Base-by-base conservation (phyloP, 2,888 invertebrate species). In the Polymixis flavicincta region DNA sequence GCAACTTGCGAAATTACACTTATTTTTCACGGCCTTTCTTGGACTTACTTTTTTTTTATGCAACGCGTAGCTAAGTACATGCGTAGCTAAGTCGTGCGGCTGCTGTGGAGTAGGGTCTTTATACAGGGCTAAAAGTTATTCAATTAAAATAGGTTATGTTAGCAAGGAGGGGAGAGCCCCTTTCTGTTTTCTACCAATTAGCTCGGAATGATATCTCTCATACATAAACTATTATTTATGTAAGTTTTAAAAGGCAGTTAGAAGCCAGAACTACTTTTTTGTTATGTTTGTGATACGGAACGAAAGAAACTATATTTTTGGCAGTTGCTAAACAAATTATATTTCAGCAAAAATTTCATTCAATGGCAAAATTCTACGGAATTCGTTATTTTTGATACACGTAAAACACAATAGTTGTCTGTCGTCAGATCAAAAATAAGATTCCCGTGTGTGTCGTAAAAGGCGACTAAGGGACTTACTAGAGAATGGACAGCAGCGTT, bases 71-170 rank as follows among this genome's bases (percentile, higher is more conserved):
- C 19, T 37, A 19, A 13, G 3, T n/a, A 61, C 22, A 19, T n/a
- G n/a, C 7, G n/a, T 28, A 60, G 19, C 9, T 42, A 42, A 11
- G 65, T 42, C 5, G 5, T 19, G 19, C 11, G 5, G 22, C 4
- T 69, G 17, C n/a, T n/a, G 17, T 7, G 11, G 7, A 17, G 22
- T 0, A 2, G 0, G 1, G 7, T 28, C 42, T 45, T 66, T 57
- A 64, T 19, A 48, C 14, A 2, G 37, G 2, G 19, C 19, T 55
- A 45, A 25, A 54, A 78, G 52, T 60, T 59, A 78, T 59, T 78
- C 22, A 75, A 59, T 75, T 68, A 32, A 45, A 77, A 67, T 59
- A 59, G 42, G 68, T 59, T 59, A 52, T 54, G 25, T 25, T 32
- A 6, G 13, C 25, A 67, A 52, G 0, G 17, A 50, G 68, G 67